Evolutionary conservation across 35 echinoderm and acorn worm genomes (phyloP), one percentile per base, ranked within the genome.

Genomic region (Apostichopus parvimensis): DNA sequence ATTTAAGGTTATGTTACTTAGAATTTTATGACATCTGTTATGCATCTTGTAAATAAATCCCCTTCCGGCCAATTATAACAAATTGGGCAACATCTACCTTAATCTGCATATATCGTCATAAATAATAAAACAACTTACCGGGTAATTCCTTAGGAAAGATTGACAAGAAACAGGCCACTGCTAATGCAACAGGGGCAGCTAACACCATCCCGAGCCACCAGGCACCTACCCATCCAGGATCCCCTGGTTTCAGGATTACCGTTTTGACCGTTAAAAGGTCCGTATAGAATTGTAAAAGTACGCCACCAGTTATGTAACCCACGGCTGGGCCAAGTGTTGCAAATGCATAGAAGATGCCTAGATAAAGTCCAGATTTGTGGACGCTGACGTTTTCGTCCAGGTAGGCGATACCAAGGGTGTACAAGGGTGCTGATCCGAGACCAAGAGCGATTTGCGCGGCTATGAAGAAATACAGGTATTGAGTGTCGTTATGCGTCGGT

Each of bases 141-240:
- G 96, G 96, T 68, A 98, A 87, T 70, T 95, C 96, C 59, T 57
- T 79, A 6, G 96, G 96, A 88, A 95, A 98, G 5, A 88, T 78
- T 57, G 86, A 86, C 22, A 98, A 66, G 25, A 94, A 92, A n/a
- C 94, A 57, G 4, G 94, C 94, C 28, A 94, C 55, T 18, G 92
- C 13, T 58, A 92, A 92, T 23, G 92, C 88, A 7, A 95, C 53
- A 5, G 95, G 57, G 10, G 83, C 88, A 13, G 77, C 94, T 21
- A 95, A 54, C 65, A 98, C 56, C 55, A 98, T 95, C 17, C 96
- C 96, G 5, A 98, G 87, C 91, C 91, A 92, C 91, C 91, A 92
- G 9, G 91, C 91, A 26, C 91, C 91, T 1, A 92, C 91, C 91
- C 91, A 92, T 8, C 73, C 80, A 5, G 91, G 91, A 20, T 92